Evolutionary conservation across 2,113 vertebrate genomes (phyloP), one percentile per base, ranked within the genome.

Genomic region (human): DNA sequence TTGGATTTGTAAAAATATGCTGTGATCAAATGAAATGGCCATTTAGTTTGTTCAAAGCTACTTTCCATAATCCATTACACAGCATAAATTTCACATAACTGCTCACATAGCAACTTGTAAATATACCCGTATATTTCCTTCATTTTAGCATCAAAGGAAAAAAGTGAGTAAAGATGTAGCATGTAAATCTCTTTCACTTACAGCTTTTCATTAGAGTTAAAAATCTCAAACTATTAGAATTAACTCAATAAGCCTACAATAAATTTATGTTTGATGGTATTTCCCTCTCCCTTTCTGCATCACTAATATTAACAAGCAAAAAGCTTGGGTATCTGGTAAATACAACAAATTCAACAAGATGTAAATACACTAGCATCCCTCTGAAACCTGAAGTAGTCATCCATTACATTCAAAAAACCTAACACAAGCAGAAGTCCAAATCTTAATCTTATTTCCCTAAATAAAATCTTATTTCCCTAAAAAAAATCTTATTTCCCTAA

Each of bases 1-100:
- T 95, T 73, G 93, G 89, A 97, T 96, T 97, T 82, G 1, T 12
- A 45, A 96, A 95, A 97, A 57, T 52, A 23, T 84, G 87, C 38
- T 94, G 92, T 90, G 78, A 90, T 81, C 72, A 88, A 90, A 80
- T 75, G 45, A 97, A 98, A 86, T 93, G 79, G 32, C 57, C 64
- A 30, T 97, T 97, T 96, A 96, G 89, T 90, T 95, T 97, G 87
- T 98, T 97, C 97, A 91, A 86, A 96, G 38, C 97, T 92, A 81
- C 11, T 73, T 89, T 96, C 75, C 98, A 96, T 93, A 98, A 97
- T 92, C 55, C 1, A 30, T 97, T 98, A 96, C 95, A 94, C 86
- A 98, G 96, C 97, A 94, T 93, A 97, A 92, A 80, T 7, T 1
- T 94, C 95, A 38, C 61, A 43, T 92, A 92, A 95, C 55, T 95